Base-by-base conservation (phyloP, 2,797 vertebrate genomes). In the Coracias cyanogaster region DNA sequence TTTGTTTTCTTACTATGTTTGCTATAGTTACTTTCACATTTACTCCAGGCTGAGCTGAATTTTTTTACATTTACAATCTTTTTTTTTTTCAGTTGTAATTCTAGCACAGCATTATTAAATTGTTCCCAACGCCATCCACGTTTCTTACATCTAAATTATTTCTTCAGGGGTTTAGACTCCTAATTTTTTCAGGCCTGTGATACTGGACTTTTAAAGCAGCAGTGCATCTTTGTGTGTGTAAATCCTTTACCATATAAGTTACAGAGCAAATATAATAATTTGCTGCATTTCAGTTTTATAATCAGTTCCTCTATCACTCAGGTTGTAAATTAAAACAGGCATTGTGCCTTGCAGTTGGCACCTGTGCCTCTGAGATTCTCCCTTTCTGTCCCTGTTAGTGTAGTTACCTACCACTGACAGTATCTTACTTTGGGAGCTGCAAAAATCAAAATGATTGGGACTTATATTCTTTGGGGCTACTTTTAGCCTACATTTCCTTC, bases 81-180 rank as follows among this genome's bases (percentile, higher is more conserved):
- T 33, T 37, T 70, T 57, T 82, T 82, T 76, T 58, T 33, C 19
- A 8, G 10, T 51, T 72, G 4, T 58, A 82, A 61, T 62, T 82
- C n/a, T 37, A 72, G 19, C 14, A 79, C 62, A 74, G 91, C 10
- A 21, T 37, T 64, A 74, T 49, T 79, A 84, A 70, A 55, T 76
- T 91, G 7, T 61, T 86, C 15, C 33, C 4, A 39, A 31, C 6
- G 28, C 46, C 7, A 28, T 72, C 35, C 25, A 39, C 9, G 48
- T 84, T 96, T 89, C 33, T 91, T 86, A 15, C 6, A n/a, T 65
- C 52, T 48, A 65, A 88, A 41, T 55, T 73, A 41, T 62, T 91
- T 73, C n/a, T 73, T 2, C 9, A 0, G 24, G 11, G 9, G 10
- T 46, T 82, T 35, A 82, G 67, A 45, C 33, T 81, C 21, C 22